Base-by-base conservation (phyloP, 2,888 invertebrate species). In the Koerneria pararmatus region DNA sequence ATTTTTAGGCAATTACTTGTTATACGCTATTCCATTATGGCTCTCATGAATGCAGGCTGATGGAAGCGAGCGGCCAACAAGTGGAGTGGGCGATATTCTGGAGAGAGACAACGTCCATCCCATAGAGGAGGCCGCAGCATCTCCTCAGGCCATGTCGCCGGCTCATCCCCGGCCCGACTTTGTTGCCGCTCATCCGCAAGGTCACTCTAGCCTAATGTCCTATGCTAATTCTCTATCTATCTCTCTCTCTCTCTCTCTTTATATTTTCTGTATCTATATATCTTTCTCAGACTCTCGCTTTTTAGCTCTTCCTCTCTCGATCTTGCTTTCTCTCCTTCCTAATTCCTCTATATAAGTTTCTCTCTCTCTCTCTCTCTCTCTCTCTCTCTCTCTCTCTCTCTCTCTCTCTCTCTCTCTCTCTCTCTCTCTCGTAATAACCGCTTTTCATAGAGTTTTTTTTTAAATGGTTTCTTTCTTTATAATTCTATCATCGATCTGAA, bases 351-450 rank as follows among this genome's bases (percentile, higher is more conserved):
- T n/a, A n/a, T n/a, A n/a, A n/a, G n/a, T n/a, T n/a, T n/a, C n/a
- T n/a, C n/a, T n/a, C n/a, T 27, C 24, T 37, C 37, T n/a, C n/a
- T 24, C 41, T n/a, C 58, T 56, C 56, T 31, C 24, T 34, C 35
- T 56, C 56, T 58, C 58, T 41, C 15, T 41, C 15, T 15, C 41
- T 41, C 41, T 15, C 15, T 15, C 41, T 41, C 41, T 41, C 41
- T 15, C 15, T 41, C 41, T 41, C 46, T 29, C 46, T 58, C 46
- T 37, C n/a, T 58, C n/a, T 37, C 19, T 29, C 32, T 31, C 35
- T 34, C 27, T 41, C 35, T 41, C 27, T 41, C 46, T n/a, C 58
- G 58, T 41, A 58, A 41, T 58, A 41, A 58, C 41, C 29, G 58
- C 27, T 58, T 58, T n/a, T n/a, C n/a, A n/a, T n/a, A n/a, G n/a